These are phyloP conservation scores for Dreissena polymorpha DNA, from an alignment of 1,140 invertebrate species.

Conservation along the genomic window DNA sequence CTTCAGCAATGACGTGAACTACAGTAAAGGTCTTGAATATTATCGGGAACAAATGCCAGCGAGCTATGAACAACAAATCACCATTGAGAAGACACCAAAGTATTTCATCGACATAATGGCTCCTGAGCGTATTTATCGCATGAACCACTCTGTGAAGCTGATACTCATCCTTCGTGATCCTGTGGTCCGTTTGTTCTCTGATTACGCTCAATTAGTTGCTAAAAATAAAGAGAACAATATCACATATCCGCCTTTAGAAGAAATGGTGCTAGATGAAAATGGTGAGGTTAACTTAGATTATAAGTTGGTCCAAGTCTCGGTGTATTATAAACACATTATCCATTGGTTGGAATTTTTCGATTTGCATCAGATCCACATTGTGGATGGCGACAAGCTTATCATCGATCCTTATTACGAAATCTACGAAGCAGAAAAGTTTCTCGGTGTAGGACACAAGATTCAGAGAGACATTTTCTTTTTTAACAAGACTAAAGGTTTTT, in stretches of 20 bases:
- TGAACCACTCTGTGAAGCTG: slow-evolving; percentile 92
- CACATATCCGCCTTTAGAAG: slow-evolving; percentile 65
- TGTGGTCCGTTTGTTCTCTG: slow-evolving; percentile 93
- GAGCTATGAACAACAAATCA: slow-evolving; percentile 76
- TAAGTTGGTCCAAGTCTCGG: slow-evolving; percentile 88
- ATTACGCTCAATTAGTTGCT: slow-evolving; percentile 87
- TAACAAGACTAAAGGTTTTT: slow-evolving; percentile 79
- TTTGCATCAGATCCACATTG: slow-evolving; percentile 89
- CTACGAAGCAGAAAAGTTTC: slow-evolving; percentile 90
- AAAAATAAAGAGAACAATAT: slow-evolving; percentile 50
- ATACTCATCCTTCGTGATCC: slow-evolving; percentile 95
- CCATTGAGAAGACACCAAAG: slow-evolving; percentile 81
- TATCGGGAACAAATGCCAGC: slow-evolving; percentile 78
- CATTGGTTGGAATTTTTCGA: slow-evolving; percentile 92
- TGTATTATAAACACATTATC: slow-evolving; percentile 90
- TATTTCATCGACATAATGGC: slow-evolving; percentile 84
- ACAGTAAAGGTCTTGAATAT: slow-evolving; percentile 78
- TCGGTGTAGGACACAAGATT: slow-evolving; percentile 90
- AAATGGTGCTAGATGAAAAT: slow-evolving; percentile 63
- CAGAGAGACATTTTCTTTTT: slow-evolving; percentile 86
- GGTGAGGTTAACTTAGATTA: slow-evolving; percentile 68
- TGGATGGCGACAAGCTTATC: slow-evolving; percentile 93
- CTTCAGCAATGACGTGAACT: slow-evolving; percentile 79
- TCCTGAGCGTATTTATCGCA: slow-evolving; percentile 89
- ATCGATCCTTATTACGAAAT: slow-evolving; percentile 92